A percentile compares a stretch with the other conserved stretches of the same genome.
Evolutionary conservation across 2,113 vertebrate species (phyloP).

Genomic region (Sminthopsis crassicaudata): DNA sequence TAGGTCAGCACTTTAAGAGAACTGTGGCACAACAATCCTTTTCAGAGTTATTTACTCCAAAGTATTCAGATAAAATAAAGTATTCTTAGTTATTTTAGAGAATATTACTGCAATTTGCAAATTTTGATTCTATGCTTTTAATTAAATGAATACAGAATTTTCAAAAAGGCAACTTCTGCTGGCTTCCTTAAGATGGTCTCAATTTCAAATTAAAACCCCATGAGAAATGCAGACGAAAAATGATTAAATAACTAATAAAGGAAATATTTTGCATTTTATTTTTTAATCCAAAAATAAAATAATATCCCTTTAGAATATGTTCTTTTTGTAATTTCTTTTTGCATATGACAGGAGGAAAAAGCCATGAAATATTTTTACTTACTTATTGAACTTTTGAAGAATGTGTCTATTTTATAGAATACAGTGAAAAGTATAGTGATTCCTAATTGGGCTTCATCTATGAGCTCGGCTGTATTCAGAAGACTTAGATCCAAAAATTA

Average conservation of each 20-base stretch:
- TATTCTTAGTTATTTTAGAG: constrained; percentile 30
- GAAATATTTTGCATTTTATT: not conserved
- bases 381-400: not conserved
- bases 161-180: not conserved
- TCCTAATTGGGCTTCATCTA: not conserved
- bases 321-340: not conserved
- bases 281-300: not conserved
- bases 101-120: not conserved
- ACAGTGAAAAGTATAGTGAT: not conserved
- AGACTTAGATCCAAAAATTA: not conserved
- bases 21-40: too few species aligned
- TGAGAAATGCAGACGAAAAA: not conserved
- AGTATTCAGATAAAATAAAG: not conserved
- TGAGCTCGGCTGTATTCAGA: not conserved
- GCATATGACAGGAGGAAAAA: not conserved
- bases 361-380: too few species aligned
- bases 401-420: not conserved
- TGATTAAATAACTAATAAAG: not conserved
- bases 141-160: constrained; percentile 25
- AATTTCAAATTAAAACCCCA: not conserved
- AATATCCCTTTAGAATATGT: not conserved
- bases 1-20: too few species aligned
- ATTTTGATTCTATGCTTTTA: constrained; percentile 1
- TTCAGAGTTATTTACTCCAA: not conserved
- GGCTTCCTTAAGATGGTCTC: not conserved